Conservation (phyloP, 2,797 vertebrate genomes). For the Scyliorhinus canicula region DNA sequence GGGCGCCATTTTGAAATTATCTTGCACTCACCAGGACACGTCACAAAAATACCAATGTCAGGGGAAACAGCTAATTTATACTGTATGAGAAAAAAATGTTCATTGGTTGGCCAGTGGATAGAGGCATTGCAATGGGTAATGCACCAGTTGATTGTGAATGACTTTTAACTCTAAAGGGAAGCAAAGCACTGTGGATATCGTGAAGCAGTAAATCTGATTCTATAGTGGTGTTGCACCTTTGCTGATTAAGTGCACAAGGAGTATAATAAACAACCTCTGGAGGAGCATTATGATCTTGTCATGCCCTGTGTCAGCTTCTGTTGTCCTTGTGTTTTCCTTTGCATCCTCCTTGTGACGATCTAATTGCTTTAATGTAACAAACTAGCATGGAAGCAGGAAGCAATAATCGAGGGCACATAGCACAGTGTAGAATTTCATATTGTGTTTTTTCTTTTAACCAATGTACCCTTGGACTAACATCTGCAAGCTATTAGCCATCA, state of each 20-base stretch:
- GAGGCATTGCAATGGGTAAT: too few species aligned
- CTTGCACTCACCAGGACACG: too few species aligned
- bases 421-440: not conserved
- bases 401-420: not conserved
- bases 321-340: not conserved
- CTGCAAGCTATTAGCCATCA: not conserved
- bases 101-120: too few species aligned
- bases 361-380: constrained; percentile 7
- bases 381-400: not conserved
- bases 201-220: not conserved
- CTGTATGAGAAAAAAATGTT: too few species aligned
- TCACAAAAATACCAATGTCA: too few species aligned
- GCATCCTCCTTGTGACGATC: not conserved
- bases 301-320: not conserved
- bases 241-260: not conserved
- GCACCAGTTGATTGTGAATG: too few species aligned
- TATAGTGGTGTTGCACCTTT: not conserved
- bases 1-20: too few species aligned
- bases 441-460: not conserved
- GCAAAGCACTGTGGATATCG: not conserved
- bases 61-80: too few species aligned
- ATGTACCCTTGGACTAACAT: not conserved
- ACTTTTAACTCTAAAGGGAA: not conserved
- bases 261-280: not conserved
- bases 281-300: not conserved